phyloP scores from a whole-genome alignment of 1,140 invertebrate genomes.

The Drosophila ogumai region DNA sequence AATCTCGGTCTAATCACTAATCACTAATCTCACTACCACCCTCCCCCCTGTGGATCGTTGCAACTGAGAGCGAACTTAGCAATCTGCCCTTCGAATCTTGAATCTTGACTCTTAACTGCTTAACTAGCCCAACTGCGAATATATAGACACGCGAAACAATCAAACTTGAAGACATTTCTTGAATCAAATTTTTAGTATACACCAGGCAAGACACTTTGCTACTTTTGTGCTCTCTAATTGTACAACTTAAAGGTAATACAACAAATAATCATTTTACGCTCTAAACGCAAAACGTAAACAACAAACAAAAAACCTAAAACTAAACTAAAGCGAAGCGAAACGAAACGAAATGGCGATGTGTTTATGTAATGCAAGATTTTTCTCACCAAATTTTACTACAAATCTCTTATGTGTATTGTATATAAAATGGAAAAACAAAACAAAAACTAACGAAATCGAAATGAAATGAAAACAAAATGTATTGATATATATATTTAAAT shows the following conservation, averaged over 20 bases:
- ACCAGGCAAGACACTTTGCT: slow-evolving; percentile 74
- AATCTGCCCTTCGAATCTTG: slow-evolving; percentile 44
- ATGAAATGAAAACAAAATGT: slow-evolving; percentile 42
- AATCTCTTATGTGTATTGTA: slow-evolving; percentile 82
- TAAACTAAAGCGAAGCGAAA: slow-evolving; percentile 13
- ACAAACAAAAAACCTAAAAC: slow-evolving; percentile 9
- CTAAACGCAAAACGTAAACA: slow-evolving; percentile 53
- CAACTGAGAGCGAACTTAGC: slow-evolving; percentile 17
- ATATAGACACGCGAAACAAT: slow-evolving; percentile 77
- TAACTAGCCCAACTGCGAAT: slow-evolving; percentile 58
- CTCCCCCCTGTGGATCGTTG: slow-evolving; percentile 21
- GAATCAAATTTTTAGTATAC: slow-evolving; percentile 73
- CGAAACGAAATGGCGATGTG: slow-evolving; percentile 56
- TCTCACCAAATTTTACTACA: slow-evolving; percentile 81
- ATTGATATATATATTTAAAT: slow-evolving; percentile 63
- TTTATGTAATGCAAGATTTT: slow-evolving; percentile 75
- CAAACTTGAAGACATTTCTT: slow-evolving; percentile 76
- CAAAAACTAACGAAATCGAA: slow-evolving; percentile 27
- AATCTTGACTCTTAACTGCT: slow-evolving; percentile 57
- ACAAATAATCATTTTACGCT: slow-evolving; percentile 76
- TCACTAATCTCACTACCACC: slow-evolving; percentile 16
- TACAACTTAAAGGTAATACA: slow-evolving; percentile 79
- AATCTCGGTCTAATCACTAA: slow-evolving; percentile 23
- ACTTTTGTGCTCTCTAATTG: slow-evolving; percentile 82
- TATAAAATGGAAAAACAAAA: slow-evolving; percentile 61